Evolutionary conservation across 2,797 vertebrate genomes (phyloP).

Genomic region (Anableps anableps): DNA sequence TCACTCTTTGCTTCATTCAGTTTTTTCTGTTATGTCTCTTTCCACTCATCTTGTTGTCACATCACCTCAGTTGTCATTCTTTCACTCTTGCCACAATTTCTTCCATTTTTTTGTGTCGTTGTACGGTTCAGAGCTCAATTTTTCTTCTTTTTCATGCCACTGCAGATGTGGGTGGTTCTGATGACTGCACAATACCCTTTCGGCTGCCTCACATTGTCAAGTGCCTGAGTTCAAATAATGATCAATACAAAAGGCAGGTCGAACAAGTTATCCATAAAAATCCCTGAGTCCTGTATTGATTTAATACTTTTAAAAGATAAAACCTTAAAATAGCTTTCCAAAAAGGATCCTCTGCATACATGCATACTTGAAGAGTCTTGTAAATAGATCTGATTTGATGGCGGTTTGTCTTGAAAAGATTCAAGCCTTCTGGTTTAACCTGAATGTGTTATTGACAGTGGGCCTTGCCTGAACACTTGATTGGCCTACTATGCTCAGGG

Average conservation of each 20-base stretch:
- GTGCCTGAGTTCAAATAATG: constrained; percentile 57
- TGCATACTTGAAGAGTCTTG: constrained; percentile 11
- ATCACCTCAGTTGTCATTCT: constrained; percentile 43
- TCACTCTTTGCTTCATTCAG: constrained; percentile 42
- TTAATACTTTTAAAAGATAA: constrained; percentile 5
- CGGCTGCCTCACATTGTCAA: constrained; percentile 60
- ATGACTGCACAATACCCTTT: constrained; percentile 78
- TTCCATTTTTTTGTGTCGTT: constrained; percentile 35
- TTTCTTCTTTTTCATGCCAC: constrained; percentile 55
- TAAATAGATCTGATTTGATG: constrained; percentile 16
- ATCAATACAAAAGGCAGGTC: constrained; percentile 67
- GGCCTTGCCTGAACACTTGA: constrained; percentile 72
- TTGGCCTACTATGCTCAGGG: constrained; percentile 63
- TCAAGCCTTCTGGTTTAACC: constrained; percentile 63
- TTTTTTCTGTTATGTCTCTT: constrained; percentile 27
- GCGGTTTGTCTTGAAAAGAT: constrained; percentile 26
- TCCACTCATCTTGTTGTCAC: constrained; percentile 44
- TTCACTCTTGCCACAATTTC: constrained; percentile 3
- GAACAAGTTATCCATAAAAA: constrained; percentile 58
- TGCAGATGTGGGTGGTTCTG: constrained; percentile 78
- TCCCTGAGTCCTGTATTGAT: constrained; percentile 40
- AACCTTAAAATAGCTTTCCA: not conserved
- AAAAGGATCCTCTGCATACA: constrained; percentile 1
- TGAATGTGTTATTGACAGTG: constrained; percentile 70
- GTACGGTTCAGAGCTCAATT: constrained; percentile 54